Evolutionary conservation across 2,888 invertebrate genomes (phyloP), one percentile per base, ranked within the genome.

Genomic region (Liodrosophila aerea): DNA sequence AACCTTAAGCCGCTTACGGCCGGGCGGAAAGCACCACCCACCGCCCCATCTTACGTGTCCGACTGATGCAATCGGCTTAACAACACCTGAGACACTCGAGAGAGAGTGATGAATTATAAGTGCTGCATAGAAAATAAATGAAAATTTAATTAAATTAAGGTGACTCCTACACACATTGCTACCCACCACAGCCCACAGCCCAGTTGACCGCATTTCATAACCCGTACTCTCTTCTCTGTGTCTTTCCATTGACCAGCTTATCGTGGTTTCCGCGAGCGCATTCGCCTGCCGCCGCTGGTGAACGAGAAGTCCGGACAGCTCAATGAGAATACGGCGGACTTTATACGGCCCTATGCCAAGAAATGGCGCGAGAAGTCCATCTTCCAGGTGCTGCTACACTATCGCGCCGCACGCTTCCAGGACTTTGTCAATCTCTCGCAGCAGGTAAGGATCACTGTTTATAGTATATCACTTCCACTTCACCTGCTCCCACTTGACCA

Each of bases 341-440:
- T 96, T 84, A 93, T 97, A 57, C 92, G 92, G 74, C 93, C 93
- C 75, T 96, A 93, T 87, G 94, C 93, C 70, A 93, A 93, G 88
- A 95, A 94, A 89, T 97, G 97, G 97, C 94, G 93, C 85, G 93
- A 93, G 76, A 93, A 94, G 84, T 94, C 94, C 27, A 92, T 97
- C 49, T 96, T 95, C 89, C 95, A 96, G 91, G 95, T 96, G 62
- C 91, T 97, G 61, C 90, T 96, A 76, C 94, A 94, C 73, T 96
- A 96, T 90, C 93, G 96, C 78, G 95, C 96, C 27, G 93, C 94
- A 47, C 93, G 94, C 58, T 94, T 94, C 87, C 94, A 95, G 88
- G 96, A 97, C 87, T 91, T 96, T 56, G 95, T 96, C 60, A 95
- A 96, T 90, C 94, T 97, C 85, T 95, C 95, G 27, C 96, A 97